Evolutionary conservation across 2,797 vertebrate species (phyloP).

Genomic region (Scomberomorus guttatus): DNA sequence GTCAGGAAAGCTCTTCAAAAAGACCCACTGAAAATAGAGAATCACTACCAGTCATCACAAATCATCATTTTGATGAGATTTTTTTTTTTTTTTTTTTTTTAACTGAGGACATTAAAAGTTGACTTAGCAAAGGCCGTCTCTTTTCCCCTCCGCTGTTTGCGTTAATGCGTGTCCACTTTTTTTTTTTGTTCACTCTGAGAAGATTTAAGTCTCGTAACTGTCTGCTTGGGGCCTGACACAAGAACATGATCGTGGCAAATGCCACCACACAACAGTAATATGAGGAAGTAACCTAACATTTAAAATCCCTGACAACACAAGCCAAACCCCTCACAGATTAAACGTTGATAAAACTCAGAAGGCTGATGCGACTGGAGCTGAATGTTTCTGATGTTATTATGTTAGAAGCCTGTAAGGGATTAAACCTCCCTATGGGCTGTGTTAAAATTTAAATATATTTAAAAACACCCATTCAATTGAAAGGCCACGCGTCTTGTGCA

Average conservation of each 20-base stretch:
- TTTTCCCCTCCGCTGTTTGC: slow-evolving; percentile 51
- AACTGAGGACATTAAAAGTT: slow-evolving; percentile 28
- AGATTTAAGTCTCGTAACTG: slow-evolving; percentile 55
- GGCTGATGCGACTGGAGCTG: slow-evolving; percentile 19
- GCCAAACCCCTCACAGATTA: slow-evolving; percentile 43
- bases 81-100: not conserved
- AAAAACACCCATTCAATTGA: slow-evolving; percentile 63
- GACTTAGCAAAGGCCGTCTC: slow-evolving; percentile 60
- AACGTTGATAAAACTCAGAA: slow-evolving; percentile 41
- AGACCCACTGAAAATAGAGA: slow-evolving; percentile 54
- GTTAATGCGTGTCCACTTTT: slow-evolving; percentile 60
- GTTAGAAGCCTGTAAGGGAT: slow-evolving; percentile 23
- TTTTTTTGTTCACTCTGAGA: slow-evolving; percentile 62
- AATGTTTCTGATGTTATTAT: slow-evolving; percentile 19
- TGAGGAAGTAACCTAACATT: slow-evolving; percentile 64
- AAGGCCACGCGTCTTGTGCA: slow-evolving; percentile 55
- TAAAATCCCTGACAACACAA: slow-evolving; percentile 72
- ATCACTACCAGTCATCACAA: slow-evolving; percentile 63
- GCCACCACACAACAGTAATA: slow-evolving; percentile 48
- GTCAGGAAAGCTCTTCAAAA: slow-evolving; percentile 74
- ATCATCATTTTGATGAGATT: slow-evolving; percentile 59
- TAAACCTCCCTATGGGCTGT: slow-evolving; percentile 14
- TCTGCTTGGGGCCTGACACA: slow-evolving; percentile 63
- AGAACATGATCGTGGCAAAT: slow-evolving; percentile 43
- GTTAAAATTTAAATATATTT: slow-evolving; percentile 53